Percentiles rank a stretch among this genome's conserved stretches.
phyloP scores from a whole-genome alignment of 2,888 invertebrate species.

The Acleris literana region DNA sequence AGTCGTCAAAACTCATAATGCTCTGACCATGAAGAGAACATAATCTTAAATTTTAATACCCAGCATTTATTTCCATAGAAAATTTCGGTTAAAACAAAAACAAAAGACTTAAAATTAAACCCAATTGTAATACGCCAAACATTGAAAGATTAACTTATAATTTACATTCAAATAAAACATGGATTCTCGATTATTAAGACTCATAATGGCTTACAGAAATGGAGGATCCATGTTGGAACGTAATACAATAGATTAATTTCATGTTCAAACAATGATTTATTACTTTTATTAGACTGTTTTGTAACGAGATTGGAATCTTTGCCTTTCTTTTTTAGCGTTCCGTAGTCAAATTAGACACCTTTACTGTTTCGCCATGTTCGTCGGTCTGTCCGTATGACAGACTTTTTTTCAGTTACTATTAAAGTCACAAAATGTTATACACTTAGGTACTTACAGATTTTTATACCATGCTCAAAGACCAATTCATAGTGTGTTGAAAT shows the following conservation, averaged over 20 bases:
- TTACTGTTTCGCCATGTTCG: too few species aligned
- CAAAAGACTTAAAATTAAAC: not conserved
- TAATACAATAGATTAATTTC: constrained; percentile 43
- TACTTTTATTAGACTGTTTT: constrained; percentile 18
- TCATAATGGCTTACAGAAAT: constrained; percentile 57
- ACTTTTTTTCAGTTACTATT: too few species aligned
- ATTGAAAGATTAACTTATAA: constrained; percentile 37
- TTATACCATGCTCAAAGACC: too few species aligned
- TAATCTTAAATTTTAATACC: too few species aligned
- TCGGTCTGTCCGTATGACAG: too few species aligned
- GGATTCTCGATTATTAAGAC: constrained; percentile 59
- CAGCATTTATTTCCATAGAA: too few species aligned
- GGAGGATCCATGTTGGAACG: constrained; percentile 57
- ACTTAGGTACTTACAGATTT: too few species aligned
- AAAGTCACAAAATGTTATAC: too few species aligned
- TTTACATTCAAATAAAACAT: constrained; percentile 67
- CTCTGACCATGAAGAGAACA: too few species aligned
- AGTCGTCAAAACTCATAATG: too few species aligned
- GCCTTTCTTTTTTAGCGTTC: not conserved
- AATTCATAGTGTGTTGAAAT: too few species aligned
- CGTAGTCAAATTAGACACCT: not conserved
- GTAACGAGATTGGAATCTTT: constrained; percentile 9
- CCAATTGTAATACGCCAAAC: not conserved
- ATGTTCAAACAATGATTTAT: constrained; percentile 32
- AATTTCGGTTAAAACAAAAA: too few species aligned